Conservation (phyloP, 2,113 vertebrate genomes). For the Recurvirostra avosetta region DNA sequence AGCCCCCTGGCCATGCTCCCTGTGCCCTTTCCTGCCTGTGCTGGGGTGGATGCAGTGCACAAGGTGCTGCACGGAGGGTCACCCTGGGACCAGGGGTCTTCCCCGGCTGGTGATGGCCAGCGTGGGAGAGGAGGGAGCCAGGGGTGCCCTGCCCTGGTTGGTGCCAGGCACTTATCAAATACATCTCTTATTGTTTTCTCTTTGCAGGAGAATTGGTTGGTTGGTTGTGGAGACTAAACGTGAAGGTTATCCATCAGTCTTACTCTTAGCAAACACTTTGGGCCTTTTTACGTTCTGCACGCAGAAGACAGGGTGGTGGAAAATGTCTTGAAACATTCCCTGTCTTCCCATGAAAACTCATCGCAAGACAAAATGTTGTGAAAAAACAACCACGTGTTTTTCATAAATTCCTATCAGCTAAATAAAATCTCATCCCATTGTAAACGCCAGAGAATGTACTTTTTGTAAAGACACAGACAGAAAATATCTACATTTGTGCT, state of each 20-base stretch:
- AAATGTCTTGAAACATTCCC: background rate
- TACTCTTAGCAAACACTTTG: background rate
- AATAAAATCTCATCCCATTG: background rate
- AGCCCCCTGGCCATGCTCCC: accelerated
- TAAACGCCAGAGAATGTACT: background rate
- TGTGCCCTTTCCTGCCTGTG: background rate
- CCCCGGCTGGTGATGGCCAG: background rate
- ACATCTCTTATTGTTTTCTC: background rate
- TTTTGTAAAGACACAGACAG: constrained; percentile 2
- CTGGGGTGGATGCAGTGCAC: accelerated
- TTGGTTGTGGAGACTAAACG: background rate
- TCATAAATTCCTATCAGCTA: background rate
- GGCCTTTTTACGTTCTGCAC: background rate
- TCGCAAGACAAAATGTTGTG: background rate
- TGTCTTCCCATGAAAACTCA: background rate
- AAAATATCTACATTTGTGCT: background rate
- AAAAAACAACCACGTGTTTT: background rate
- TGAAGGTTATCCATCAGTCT: background rate
- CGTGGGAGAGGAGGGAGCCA: background rate
- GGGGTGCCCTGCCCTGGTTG: accelerated
- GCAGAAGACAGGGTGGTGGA: background rate
- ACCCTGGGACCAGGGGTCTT: background rate
- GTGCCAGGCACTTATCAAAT: background rate
- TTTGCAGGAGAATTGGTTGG: background rate
- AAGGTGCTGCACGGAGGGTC: background rate